Evolutionary conservation across 2,113 vertebrate genomes (phyloP).

Genomic region (Pantherophis guttatus): DNA sequence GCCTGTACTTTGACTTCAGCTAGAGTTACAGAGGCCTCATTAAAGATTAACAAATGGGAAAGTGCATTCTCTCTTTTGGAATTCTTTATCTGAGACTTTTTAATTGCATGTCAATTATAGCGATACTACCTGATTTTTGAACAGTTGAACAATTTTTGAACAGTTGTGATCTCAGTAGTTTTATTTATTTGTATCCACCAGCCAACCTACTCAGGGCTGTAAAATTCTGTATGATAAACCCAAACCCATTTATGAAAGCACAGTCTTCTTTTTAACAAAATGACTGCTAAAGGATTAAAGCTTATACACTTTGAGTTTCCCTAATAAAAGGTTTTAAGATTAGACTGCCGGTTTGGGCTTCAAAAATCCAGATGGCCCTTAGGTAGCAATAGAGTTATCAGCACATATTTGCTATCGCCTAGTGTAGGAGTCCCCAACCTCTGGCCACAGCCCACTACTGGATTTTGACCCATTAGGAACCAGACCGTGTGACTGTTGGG

Average conservation of each 20-base stretch:
- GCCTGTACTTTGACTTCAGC: neutral
- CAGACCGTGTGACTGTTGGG: neutral
- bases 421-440: neutral
- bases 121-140: neutral
- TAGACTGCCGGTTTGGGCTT: neutral
- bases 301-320: neutral
- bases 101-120: fast-evolving
- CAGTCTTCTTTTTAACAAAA: neutral
- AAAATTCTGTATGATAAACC: neutral
- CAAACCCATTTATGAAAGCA: neutral
- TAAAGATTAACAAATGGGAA: conserved; percentile 26
- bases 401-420: neutral
- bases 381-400: neutral
- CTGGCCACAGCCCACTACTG: neutral
- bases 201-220: neutral
- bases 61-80: neutral
- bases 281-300: conserved; percentile 61
- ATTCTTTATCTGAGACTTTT: neutral
- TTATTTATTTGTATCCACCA: neutral
- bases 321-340: neutral
- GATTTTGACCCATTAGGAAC: neutral
- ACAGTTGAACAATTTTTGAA: neutral
- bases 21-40: conserved; percentile 31
- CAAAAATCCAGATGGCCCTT: neutral
- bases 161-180: neutral